Percentiles rank a stretch among this genome's conserved stretches.
phyloP scores from a whole-genome alignment of 2,888 invertebrate genomes.

The Scaptomyza caliginosa region DNA sequence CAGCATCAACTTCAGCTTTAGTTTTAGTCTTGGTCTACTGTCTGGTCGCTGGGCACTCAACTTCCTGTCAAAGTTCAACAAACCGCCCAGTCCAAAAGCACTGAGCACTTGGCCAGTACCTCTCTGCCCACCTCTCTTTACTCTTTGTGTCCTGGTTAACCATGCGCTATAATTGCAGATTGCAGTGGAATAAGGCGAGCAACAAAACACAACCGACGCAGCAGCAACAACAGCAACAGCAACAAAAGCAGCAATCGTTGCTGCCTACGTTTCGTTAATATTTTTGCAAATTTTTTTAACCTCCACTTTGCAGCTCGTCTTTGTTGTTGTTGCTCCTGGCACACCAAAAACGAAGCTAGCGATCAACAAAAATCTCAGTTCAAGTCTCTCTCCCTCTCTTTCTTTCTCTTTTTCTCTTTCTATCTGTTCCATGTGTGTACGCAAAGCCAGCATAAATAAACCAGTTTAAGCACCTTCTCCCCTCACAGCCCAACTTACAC shows the following conservation, averaged over 20 bases:
- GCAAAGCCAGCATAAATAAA: conserved; percentile 53
- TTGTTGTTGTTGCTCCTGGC: conserved; percentile 45
- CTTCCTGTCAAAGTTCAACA: conserved; percentile 78
- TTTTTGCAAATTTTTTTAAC: conserved; percentile 78
- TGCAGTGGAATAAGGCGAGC: conserved; percentile 77
- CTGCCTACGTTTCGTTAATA: conserved; percentile 78
- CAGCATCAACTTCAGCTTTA: conserved; percentile 28
- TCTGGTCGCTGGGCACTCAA: conserved; percentile 55
- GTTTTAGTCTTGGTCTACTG: conserved; percentile 61
- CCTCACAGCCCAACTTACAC: neutral
- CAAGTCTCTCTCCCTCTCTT: conserved; percentile 6
- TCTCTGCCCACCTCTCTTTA: neutral
- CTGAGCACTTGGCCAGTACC: conserved; percentile 38
- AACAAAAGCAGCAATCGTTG: conserved; percentile 51
- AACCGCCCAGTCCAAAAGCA: conserved; percentile 71
- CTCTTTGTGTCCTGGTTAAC: conserved; percentile 20
- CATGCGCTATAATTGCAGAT: conserved; percentile 73
- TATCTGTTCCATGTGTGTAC: conserved; percentile 59
- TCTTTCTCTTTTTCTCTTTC: neutral
- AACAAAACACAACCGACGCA: conserved; percentile 30
- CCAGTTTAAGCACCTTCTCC: conserved; percentile 48
- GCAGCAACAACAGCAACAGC: conserved; percentile 40
- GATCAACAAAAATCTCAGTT: conserved; percentile 54
- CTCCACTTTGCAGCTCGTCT: conserved; percentile 74
- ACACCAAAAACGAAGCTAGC: conserved; percentile 54